phyloP scores from a whole-genome alignment of 1,140 invertebrate genomes.

The Drosophila eugracilis region DNA sequence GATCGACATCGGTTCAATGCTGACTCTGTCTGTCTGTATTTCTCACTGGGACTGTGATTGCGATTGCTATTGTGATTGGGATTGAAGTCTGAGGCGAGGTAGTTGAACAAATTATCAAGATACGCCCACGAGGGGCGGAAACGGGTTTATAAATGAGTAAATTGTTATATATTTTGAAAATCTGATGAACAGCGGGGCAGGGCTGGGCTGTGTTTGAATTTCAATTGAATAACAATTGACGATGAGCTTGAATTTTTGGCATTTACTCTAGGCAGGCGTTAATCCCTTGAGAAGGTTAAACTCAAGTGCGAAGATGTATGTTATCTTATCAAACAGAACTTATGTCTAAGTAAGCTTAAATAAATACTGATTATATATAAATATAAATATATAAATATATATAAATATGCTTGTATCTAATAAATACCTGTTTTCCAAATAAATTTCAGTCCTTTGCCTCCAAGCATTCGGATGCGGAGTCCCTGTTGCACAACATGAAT shows the following conservation, averaged over 20 bases:
- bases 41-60: constrained; percentile 7
- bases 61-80: background rate
- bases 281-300: constrained; percentile 37
- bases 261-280: constrained; percentile 16
- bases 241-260: constrained; percentile 3
- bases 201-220: background rate
- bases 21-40: constrained; percentile 4
- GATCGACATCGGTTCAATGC: constrained; percentile 43
- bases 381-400: background rate
- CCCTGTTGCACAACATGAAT: constrained; percentile 91
- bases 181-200: background rate
- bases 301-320: background rate
- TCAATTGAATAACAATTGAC: constrained; percentile 23
- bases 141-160: constrained; percentile 30
- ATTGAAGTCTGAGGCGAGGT: constrained; percentile 11
- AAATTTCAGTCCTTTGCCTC: constrained; percentile 89
- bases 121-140: constrained; percentile 22
- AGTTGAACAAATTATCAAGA: constrained; percentile 39
- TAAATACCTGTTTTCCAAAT: background rate
- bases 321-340: background rate
- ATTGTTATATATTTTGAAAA: constrained; percentile 2
- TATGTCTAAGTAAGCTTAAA: too few species aligned
- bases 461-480: constrained; percentile 89
- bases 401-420: too few species aligned
- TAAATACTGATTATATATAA: too few species aligned